Conservation (phyloP, 23 tunicate species). For the Corella eumyota region DNA sequence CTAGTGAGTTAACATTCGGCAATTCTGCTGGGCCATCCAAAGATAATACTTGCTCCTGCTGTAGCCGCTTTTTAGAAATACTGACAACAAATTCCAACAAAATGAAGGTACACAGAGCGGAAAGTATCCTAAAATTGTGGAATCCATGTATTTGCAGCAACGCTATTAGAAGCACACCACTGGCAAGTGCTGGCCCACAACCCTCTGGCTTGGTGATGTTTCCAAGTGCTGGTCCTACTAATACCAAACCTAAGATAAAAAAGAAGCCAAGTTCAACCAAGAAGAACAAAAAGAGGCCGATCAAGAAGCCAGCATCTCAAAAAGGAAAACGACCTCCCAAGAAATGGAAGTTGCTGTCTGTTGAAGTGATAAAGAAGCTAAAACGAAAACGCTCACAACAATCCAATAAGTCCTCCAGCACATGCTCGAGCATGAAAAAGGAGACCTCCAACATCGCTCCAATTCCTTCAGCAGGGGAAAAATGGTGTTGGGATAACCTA, state of each 20-base stretch:
- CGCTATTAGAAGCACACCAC: background rate
- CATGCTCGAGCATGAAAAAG: background rate
- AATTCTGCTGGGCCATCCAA: background rate
- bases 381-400: too few relatives aligned
- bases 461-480: conserved; percentile 7
- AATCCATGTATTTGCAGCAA: conserved; percentile 2
- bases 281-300: background rate
- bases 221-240: conserved; percentile 10
- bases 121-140: conserved; percentile 4
- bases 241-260: background rate
- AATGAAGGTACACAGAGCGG: background rate
- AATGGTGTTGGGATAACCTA: background rate
- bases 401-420: too few relatives aligned
- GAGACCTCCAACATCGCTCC: background rate
- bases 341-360: conserved; percentile 7
- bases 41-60: conserved; percentile 4
- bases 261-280: conserved; percentile 1
- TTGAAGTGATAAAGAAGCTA: conserved; percentile 1
- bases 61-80: conserved; percentile 5
- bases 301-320: background rate
- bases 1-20: background rate
- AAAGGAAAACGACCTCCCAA: conserved; percentile 1
- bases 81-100: background rate
- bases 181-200: conserved; percentile 9
- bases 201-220: background rate